Base-by-base conservation (phyloP, 2,888 invertebrate genomes). In the Micoletzkya japonica region DNA sequence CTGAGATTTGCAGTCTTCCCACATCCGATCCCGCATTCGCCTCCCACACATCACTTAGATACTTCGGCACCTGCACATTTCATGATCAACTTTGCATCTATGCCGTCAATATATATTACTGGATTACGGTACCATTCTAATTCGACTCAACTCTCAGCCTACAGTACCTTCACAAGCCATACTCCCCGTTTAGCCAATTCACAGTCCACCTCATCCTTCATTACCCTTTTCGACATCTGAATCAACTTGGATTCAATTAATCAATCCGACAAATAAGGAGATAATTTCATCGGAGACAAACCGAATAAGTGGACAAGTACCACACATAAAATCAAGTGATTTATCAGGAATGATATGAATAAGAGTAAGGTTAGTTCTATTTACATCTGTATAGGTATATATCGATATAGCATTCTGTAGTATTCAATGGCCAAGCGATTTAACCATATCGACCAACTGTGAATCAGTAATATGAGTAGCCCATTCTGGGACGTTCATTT, bases 141-240 rank as follows among this genome's bases (percentile, higher is more conserved):
- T n/a, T n/a, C n/a, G n/a, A n/a, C n/a, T n/a, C n/a, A n/a, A n/a
- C n/a, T n/a, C n/a, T n/a, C n/a, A n/a, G n/a, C n/a, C n/a, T n/a
- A n/a, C n/a, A n/a, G n/a, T 37, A 75, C 75, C 73, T 84, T 84
- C n/a, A 84, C 84, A 1, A 84, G 76, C 84, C 84, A 84, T 30
- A 85, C 75, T 36, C 83, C 78, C 26, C 77, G 69, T 58, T 77
- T 77, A 10, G 79, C 81, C 52, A 75, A 61, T 30, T 83, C 81
- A 32, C 76, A 76, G 24, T 81, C 78, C 7, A 82, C 81, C 50
- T 67, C 67, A 30, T 56, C 64, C 2, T n/a, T 26, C 28, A 28
- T n/a, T 14, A 28, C 26, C 24, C 37, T 49, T 4, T n/a, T 57
- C n/a, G 64, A 64, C 64, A 64, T 64, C 64, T 64, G 28, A 14